Evolutionary conservation across 2,888 invertebrate genomes (phyloP).

Genomic region (Chymomyza caudatula): DNA sequence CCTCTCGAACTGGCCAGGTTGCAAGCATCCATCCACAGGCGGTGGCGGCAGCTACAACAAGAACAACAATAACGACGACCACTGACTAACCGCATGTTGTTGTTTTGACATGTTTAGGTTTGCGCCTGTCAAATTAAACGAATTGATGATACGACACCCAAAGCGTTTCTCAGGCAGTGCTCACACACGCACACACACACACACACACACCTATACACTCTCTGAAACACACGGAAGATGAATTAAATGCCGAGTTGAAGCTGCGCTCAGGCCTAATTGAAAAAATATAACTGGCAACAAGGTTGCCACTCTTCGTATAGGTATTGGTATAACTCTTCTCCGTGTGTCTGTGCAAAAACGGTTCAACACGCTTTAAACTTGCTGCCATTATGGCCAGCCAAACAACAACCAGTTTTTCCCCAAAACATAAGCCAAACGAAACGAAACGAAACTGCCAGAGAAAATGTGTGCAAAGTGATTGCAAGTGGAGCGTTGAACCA

Average conservation of each 20-base stretch:
- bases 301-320: slow-evolving; percentile 28
- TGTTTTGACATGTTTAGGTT: slow-evolving; percentile 79
- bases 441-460: slow-evolving; percentile 44
- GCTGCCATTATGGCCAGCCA: slow-evolving; percentile 66
- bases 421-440: slow-evolving; percentile 54
- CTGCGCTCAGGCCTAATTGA: slow-evolving; percentile 69
- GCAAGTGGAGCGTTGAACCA: slow-evolving; percentile 17
- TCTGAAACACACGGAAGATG: slow-evolving; percentile 56
- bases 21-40: slow-evolving; percentile 15
- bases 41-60: slow-evolving; percentile 17
- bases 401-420: slow-evolving; percentile 68
- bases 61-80: slow-evolving; percentile 31
- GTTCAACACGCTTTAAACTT: slow-evolving; percentile 16
- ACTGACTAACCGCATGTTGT: slow-evolving; percentile 72
- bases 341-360: slow-evolving; percentile 17
- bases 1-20: not conserved
- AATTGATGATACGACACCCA: slow-evolving; percentile 79
- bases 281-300: slow-evolving; percentile 54
- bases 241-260: slow-evolving; percentile 68
- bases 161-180: slow-evolving; percentile 77
- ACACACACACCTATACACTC: slow-evolving; percentile 3
- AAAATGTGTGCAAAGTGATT: slow-evolving; percentile 28
- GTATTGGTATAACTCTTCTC: not conserved
- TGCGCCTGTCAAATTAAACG: slow-evolving; percentile 79
- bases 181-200: not conserved